phyloP scores from a whole-genome alignment of 2,113 vertebrate genomes.

The Scartelaos histophorus region DNA sequence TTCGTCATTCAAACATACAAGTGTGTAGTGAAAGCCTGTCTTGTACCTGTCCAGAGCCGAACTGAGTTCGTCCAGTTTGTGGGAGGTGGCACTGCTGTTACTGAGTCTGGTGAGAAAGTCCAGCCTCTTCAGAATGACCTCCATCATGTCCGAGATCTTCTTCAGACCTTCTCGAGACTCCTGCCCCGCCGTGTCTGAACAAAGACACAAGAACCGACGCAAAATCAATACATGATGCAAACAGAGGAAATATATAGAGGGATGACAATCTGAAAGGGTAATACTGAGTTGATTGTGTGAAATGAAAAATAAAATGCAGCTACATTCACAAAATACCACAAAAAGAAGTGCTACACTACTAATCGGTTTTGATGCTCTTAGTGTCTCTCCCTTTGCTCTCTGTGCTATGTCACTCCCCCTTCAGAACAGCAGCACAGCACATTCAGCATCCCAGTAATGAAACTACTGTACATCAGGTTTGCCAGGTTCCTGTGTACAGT shows the following conservation, averaged over 20 bases:
- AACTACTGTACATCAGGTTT: too few relatives aligned
- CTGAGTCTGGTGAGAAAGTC: constrained; percentile 87
- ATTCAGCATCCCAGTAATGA: too few relatives aligned
- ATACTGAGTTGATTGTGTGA: not conserved
- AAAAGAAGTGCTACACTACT: too few relatives aligned
- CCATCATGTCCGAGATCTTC: constrained; percentile 95
- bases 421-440: too few relatives aligned
- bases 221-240: not conserved
- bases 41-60: constrained; percentile 84
- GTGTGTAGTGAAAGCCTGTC: not conserved
- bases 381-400: too few relatives aligned
- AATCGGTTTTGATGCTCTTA: too few relatives aligned
- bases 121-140: constrained; percentile 91
- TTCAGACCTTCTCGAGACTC: constrained; percentile 91
- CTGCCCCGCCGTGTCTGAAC: constrained; percentile 81
- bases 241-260: not conserved
- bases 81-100: constrained; percentile 83
- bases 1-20: not conserved
- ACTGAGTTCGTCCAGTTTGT: constrained; percentile 79
- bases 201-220: not conserved
- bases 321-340: too few relatives aligned
- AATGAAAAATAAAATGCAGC: not conserved
- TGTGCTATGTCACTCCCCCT: too few relatives aligned
- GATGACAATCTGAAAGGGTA: not conserved
- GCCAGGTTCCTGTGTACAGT: too few relatives aligned